phyloP scores from a whole-genome alignment of 1,140 invertebrate genomes.

The Hycleus phaleratus region DNA sequence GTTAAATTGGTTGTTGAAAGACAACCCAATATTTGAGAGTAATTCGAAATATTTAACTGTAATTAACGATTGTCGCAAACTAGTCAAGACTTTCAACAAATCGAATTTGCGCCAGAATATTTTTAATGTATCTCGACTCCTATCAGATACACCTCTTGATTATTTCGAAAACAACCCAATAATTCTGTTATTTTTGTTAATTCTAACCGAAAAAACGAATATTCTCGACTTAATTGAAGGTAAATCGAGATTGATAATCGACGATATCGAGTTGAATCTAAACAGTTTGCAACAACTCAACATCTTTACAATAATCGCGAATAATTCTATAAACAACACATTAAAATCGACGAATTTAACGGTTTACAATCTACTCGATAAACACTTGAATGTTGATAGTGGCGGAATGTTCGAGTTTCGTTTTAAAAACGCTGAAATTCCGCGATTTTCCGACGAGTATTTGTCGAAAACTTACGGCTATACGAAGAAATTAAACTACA shows the following conservation, averaged over 20 bases:
- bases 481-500: constrained; percentile 52
- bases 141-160: constrained; percentile 32
- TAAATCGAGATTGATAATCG: constrained; percentile 8
- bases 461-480: constrained; percentile 53
- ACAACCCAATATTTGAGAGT: constrained; percentile 30
- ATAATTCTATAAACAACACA: background rate
- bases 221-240: constrained; percentile 6
- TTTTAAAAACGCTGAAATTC: constrained; percentile 44
- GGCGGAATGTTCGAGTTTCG: constrained; percentile 24
- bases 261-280: constrained; percentile 21
- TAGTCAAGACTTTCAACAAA: constrained; percentile 25
- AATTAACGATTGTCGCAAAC: constrained; percentile 33
- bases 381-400: constrained; percentile 26
- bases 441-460: constrained; percentile 49
- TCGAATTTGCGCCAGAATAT: constrained; percentile 29
- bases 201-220: constrained; percentile 27
- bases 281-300: constrained; percentile 16
- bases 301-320: background rate
- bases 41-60: constrained; percentile 34
- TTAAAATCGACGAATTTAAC: constrained; percentile 17
- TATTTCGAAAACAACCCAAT: constrained; percentile 42
- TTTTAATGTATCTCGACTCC: constrained; percentile 33
- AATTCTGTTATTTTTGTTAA: constrained; percentile 39
- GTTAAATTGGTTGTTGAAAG: constrained; percentile 44
- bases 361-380: constrained; percentile 30